Evolutionary conservation across 2,888 invertebrate species (phyloP).

Genomic region (Cephalotes varians): DNA sequence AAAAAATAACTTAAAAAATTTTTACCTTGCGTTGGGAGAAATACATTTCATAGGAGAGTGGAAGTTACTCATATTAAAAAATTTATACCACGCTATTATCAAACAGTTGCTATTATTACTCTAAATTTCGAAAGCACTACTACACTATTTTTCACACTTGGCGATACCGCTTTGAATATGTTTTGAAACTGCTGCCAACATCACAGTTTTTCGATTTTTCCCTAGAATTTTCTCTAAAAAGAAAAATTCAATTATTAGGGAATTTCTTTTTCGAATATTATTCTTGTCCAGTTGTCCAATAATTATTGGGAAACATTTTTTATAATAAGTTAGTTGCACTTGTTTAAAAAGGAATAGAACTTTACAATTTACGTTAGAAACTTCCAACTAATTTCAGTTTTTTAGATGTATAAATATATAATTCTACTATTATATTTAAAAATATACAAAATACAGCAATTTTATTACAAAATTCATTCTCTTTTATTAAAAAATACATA

Average conservation of each 20-base stretch:
- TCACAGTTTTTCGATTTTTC: no score
- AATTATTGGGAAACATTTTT: background rate
- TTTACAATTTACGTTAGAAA: background rate
- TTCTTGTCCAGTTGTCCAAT: background rate
- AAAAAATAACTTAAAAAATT: background rate
- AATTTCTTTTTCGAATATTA: background rate
- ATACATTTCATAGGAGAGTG: conserved; percentile 82
- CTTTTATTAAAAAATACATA: background rate
- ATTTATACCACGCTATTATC: background rate
- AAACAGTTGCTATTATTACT: conserved; percentile 1
- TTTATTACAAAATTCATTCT: background rate
- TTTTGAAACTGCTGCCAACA: conserved; percentile 4
- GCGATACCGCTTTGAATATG: background rate
- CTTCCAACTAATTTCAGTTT: background rate
- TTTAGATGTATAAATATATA: background rate
- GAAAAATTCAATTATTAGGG: background rate
- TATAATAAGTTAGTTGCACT: background rate
- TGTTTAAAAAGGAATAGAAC: background rate
- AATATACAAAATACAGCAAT: background rate
- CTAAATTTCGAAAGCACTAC: background rate
- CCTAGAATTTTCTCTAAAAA: background rate
- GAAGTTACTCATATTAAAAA: conserved; percentile 78
- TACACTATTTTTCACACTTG: background rate
- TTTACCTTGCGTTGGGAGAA: conserved; percentile 82
- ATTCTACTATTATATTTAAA: background rate